Evolutionary conservation across 2,113 vertebrate genomes (phyloP).

Genomic region (Neolamprologus cancellatus): DNA sequence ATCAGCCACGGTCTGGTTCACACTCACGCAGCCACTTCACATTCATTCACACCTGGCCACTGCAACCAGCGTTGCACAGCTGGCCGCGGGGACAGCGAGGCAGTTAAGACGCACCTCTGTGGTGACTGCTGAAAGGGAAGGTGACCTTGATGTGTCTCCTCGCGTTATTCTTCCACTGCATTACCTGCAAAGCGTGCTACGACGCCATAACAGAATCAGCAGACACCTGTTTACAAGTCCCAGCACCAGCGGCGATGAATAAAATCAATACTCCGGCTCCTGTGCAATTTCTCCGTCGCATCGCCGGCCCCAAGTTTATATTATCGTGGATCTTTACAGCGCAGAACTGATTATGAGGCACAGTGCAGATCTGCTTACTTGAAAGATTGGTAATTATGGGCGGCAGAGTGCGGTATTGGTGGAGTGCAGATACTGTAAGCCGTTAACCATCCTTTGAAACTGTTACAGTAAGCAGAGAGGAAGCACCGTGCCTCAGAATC

Average conservation of each 20-base stretch:
- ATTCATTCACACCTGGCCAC: not conserved
- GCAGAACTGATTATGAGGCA: slow-evolving; percentile 27
- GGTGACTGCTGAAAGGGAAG: not conserved
- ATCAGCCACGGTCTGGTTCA: slow-evolving; percentile 11
- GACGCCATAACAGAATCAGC: slow-evolving; percentile 10
- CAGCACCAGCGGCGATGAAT: slow-evolving; percentile 19
- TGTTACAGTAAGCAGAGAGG: slow-evolving; percentile 36
- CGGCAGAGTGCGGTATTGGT: slow-evolving; percentile 1
- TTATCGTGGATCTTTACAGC: not conserved
- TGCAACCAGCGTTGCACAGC: not conserved
- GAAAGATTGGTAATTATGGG: slow-evolving; percentile 20
- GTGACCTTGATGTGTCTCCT: slow-evolving; percentile 47
- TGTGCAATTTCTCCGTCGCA: not conserved
- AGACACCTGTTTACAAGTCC: slow-evolving; percentile 50
- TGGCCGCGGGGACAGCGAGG: not conserved
- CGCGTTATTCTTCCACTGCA: slow-evolving; percentile 32
- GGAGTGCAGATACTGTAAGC: slow-evolving; percentile 29
- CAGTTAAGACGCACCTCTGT: slow-evolving; percentile 5
- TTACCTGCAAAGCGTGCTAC: slow-evolving; percentile 27
- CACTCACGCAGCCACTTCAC: not conserved
- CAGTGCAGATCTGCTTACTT: slow-evolving; percentile 27
- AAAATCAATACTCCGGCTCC: slow-evolving; percentile 45
- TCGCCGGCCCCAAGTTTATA: slow-evolving; percentile 6
- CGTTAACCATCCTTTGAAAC: not conserved
- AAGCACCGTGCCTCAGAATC: slow-evolving; percentile 1